These are phyloP conservation scores for Cichladusa arquata DNA, from an alignment of 2,113 vertebrate genomes.

Conservation along the genomic window DNA sequence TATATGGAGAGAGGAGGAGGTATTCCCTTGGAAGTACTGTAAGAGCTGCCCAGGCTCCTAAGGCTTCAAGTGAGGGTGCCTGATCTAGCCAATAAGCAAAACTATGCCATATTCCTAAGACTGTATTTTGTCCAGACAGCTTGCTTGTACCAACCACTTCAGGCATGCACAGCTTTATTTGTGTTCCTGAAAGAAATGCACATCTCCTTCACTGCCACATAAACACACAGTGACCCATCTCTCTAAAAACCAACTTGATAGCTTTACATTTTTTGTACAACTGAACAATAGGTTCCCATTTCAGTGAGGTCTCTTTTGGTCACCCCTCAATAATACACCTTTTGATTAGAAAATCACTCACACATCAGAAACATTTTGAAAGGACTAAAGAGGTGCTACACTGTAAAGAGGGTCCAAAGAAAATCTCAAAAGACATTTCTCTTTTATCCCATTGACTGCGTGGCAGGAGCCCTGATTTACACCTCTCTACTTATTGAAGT, in stretches of 20 bases:
- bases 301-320: neutral
- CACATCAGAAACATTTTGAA: neutral
- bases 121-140: neutral
- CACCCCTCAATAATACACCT: neutral
- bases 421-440: neutral
- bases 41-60: neutral
- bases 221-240: neutral
- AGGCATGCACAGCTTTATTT: neutral
- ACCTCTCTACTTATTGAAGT: neutral
- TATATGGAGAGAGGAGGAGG: neutral
- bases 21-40: neutral
- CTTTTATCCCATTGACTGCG: neutral
- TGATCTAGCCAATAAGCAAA: neutral
- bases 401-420: neutral
- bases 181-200: neutral
- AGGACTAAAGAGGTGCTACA: neutral
- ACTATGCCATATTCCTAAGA: neutral
- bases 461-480: slow-evolving; percentile 28
- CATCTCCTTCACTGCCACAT: neutral
- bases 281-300: neutral
- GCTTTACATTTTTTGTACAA: neutral
- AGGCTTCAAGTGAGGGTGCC: rapidly evolving
- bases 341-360: neutral
- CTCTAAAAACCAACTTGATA: neutral
- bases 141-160: neutral